These are phyloP conservation scores for Saccopteryx leptura DNA, from an alignment of 2,113 vertebrate genomes.

Conservation along the genomic window DNA sequence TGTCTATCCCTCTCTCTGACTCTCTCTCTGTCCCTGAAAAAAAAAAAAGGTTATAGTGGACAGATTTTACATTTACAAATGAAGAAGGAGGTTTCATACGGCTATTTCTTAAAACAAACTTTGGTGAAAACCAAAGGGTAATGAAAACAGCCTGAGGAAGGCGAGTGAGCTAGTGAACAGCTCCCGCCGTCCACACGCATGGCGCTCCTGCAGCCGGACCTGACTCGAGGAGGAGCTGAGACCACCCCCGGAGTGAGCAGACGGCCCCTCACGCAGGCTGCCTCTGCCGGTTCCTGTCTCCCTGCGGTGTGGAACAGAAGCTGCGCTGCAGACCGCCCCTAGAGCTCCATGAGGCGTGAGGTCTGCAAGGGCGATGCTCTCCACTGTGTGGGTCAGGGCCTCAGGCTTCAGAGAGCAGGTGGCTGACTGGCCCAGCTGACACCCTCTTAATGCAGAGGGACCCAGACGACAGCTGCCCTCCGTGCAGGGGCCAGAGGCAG, in stretches of 20 bases:
- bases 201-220: neutral
- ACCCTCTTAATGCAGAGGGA: neutral
- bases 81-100: neutral
- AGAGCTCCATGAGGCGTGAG: no score
- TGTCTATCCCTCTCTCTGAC: no score
- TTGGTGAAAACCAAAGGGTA: neutral
- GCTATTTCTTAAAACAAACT: constrained; percentile 9
- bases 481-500: neutral
- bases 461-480: neutral
- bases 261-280: neutral
- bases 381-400: neutral
- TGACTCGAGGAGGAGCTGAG: neutral
- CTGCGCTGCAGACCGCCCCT: neutral
- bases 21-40: no score
- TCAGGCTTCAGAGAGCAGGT: neutral
- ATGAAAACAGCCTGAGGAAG: neutral
- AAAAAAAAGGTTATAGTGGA: neutral
- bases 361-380: neutral
- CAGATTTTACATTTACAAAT: neutral
- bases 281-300: no score
- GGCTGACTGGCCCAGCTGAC: neutral
- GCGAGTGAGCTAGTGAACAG: neutral
- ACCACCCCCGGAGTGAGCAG: neutral
- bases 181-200: rapidly evolving
- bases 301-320: neutral